Evolutionary conservation across 1,140 invertebrate genomes (phyloP).

Genomic region (Dolichoris vasculosae): DNA sequence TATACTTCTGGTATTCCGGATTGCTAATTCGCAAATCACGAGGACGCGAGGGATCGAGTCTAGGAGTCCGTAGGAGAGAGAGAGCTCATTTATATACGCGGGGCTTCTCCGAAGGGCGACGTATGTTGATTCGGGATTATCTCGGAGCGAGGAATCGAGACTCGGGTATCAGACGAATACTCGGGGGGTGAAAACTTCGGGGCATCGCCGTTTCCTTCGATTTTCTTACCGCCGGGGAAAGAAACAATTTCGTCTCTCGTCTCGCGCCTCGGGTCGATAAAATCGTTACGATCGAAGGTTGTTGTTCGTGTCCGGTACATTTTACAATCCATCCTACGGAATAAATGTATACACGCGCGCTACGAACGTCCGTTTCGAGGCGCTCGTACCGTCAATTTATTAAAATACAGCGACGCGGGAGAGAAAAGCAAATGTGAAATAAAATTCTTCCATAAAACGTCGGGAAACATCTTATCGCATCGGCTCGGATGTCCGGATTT

Average conservation of each 20-base stretch:
- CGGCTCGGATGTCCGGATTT: neutral
- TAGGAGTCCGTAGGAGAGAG: neutral
- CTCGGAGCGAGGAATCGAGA: constrained; percentile 33
- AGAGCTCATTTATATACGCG: neutral
- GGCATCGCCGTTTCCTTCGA: neutral
- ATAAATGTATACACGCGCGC: too few species aligned
- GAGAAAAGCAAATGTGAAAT: neutral
- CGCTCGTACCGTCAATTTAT: neutral
- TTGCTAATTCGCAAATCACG: constrained; percentile 48
- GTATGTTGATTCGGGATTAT: constrained; percentile 49
- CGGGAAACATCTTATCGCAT: neutral
- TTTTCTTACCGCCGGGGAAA: neutral
- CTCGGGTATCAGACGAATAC: neutral
- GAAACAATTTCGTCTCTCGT: neutral
- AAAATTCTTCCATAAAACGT: neutral
- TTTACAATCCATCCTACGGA: too few species aligned
- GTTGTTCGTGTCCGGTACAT: too few species aligned
- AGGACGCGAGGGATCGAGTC: neutral
- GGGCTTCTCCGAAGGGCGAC: neutral
- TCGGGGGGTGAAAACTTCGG: neutral
- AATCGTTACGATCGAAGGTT: neutral
- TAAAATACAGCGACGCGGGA: neutral
- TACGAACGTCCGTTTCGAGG: too few species aligned
- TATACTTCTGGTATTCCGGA: constrained; percentile 11
- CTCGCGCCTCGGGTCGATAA: neutral